These are phyloP conservation scores for Naja naja DNA, from an alignment of 2,113 vertebrate genomes.

Conservation along the genomic window DNA sequence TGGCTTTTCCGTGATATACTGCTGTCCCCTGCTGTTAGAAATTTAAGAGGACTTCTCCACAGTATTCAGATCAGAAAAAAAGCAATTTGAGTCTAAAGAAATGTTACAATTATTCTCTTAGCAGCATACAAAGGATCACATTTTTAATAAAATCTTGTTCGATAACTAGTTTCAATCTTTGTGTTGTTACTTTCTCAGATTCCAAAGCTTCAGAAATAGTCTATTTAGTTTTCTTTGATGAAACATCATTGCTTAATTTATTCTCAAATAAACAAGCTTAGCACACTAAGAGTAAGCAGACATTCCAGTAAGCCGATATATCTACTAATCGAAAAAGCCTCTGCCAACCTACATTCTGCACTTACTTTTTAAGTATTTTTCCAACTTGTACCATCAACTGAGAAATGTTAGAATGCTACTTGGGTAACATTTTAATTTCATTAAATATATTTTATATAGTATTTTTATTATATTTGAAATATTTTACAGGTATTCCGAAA, in stretches of 20 bases:
- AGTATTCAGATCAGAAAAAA: not conserved
- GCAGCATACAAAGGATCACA: not conserved
- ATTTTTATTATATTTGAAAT: not conserved
- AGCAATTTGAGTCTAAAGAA: not conserved
- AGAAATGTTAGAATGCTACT: not conserved
- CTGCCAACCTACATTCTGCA: not conserved
- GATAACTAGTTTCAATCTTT: not conserved
- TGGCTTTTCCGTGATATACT: slow-evolving; percentile 27
- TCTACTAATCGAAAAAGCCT: not conserved
- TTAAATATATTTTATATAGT: too few relatives aligned
- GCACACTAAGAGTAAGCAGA: not conserved
- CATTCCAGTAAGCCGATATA: not conserved
- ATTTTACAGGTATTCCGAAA: not conserved
- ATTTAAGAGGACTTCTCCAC: not conserved
- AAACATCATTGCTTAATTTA: not conserved
- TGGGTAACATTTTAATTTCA: not conserved
- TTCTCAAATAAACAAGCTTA: not conserved
- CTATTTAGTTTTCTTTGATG: not conserved
- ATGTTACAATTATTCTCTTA: not conserved
- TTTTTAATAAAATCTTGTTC: not conserved
- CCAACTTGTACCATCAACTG: not conserved
- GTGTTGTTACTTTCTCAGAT: not conserved
- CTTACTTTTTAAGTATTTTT: not conserved
- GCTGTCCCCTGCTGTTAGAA: slow-evolving; percentile 56
- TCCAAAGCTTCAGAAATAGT: not conserved